Conservation (phyloP, 2,888 invertebrate species). For the Pemphredon lugubris region DNA sequence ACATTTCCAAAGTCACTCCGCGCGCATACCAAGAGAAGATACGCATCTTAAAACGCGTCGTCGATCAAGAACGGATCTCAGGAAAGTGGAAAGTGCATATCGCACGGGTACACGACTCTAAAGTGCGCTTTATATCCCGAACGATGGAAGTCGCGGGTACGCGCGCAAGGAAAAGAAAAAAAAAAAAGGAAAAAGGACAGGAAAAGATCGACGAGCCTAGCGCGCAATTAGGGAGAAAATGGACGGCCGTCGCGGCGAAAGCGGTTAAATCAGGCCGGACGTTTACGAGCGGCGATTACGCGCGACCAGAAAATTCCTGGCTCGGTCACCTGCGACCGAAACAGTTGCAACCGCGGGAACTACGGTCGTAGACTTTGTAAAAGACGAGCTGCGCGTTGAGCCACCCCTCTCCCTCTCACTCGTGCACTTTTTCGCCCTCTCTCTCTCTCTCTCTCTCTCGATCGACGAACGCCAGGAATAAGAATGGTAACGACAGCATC, state of each 20-base stretch:
- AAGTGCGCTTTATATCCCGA: constrained; percentile 15
- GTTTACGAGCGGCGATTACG: constrained; percentile 70
- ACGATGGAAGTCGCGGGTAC: background rate
- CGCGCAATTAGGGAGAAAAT: constrained; percentile 68
- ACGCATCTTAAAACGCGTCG: constrained; percentile 23
- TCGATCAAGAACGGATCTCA: constrained; percentile 23
- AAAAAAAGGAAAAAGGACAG: constrained; percentile 17
- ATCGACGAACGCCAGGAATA: constrained; percentile 9
- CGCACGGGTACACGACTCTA: constrained; percentile 16
- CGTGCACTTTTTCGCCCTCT: too few species aligned
- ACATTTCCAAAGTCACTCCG: background rate
- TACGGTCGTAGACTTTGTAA: constrained; percentile 41
- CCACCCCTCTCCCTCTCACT: too few species aligned
- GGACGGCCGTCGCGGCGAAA: constrained; percentile 64
- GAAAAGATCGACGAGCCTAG: constrained; percentile 60
- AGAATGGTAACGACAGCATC: constrained; percentile 18
- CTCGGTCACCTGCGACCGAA: constrained; percentile 51
- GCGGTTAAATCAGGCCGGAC: constrained; percentile 70
- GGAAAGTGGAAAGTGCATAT: constrained; percentile 30
- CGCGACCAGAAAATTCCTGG: constrained; percentile 61
- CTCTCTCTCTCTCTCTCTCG: too few species aligned
- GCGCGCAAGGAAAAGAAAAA: background rate
- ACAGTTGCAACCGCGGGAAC: constrained; percentile 24
- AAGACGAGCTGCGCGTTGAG: constrained; percentile 20
- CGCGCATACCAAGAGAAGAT: background rate